Base-by-base conservation (phyloP, 1,140 invertebrate species). In the Gryon sp. region DNA sequence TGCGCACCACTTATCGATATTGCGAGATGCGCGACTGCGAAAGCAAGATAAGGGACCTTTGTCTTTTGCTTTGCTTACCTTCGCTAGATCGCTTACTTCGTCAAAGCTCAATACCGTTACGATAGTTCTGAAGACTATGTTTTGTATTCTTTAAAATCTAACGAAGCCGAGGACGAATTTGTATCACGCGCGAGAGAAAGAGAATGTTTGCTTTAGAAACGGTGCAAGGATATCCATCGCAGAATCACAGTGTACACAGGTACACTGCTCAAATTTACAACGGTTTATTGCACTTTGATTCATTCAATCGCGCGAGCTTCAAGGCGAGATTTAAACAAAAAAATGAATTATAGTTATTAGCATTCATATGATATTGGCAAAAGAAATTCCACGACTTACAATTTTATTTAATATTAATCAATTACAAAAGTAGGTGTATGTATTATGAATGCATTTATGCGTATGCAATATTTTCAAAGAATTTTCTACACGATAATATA, bases 1-100 rank as follows among this genome's bases (percentile, higher is more conserved):
- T 48, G 24, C 38, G 41, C 57, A 68, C 66, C 75, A n/a, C n/a
- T 80, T 79, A 80, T 80, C 79, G 65, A 57, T 76, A 59, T 73
- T 76, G 62, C 73, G 73, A 62, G 63, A 68, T 59, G 57, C 46
- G 55, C 57, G 63, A 60, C 63, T 57, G 50, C 53, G 50, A 76
- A 68, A 57, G 12, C 70, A 24, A 57, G 50, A 65, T 65, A 74
- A 41, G n/a, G 36, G 22, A 59, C 60, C 59, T 73, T 65, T 63
- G 68, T 72, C 48, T 62, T 50, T 40, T 11, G 52, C 48, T 57
- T 57, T 32, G 16, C 18, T 26, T 28, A 40, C 48, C 19, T 26
- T 50, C 32, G 14, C 59, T 9, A n/a, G 36, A 12, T 36, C 11
- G 46, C 28, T 30, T 11, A 43, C 63, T 50, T 28, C 63, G 52